Evolutionary conservation across 2,888 invertebrate species (phyloP), one percentile per base, ranked within the genome.

Genomic region (Chelonus formosanus): DNA sequence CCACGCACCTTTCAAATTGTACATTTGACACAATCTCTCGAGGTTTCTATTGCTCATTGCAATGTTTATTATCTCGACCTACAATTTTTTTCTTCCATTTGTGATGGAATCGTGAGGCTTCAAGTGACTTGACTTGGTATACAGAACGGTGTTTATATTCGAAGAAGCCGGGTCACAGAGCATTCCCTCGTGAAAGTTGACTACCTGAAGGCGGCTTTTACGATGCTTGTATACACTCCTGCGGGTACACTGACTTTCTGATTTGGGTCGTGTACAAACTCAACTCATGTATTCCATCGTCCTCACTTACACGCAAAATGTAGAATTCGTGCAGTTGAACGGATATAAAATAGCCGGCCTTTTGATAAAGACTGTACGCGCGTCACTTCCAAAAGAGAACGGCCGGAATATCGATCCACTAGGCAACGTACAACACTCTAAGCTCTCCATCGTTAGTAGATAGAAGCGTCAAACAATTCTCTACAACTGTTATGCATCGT

Each of bases 391-490:
- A 55, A 70, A 70, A 69, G 71, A 72, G 74, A 71, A 72, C 69
- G 71, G 68, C 64, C 67, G 69, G 63, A 73, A 73, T 73, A 73
- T 73, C 71, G 73, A 73, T 73, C 73, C 70, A 69, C 63, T 70
- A 53, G 8, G 63, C 69, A 58, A 62, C 32, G 7, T 32, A 45
- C 34, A 40, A 34, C 32, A 45, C 35, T 20, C 20, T 45, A 58
- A 44, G 67, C 61, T 68, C 67, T 56, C 65, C 65, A 65, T 67
- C 67, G 69, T 69, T 70, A 66, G 69, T 40, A 31, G 40, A 64
- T 59, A 68, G 67, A 70, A 70, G 71, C 72, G 71, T 70, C 73
- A 70, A 74, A 75, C 76, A 71, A 71, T 76, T 73, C 72, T 73
- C 71, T 70, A 56, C 70, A 52, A 64, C 63, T 66, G 68, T 67